phyloP scores from a whole-genome alignment of 35 echinoderm and acorn worm genomes.

The Heliocidaris tuberculata region DNA sequence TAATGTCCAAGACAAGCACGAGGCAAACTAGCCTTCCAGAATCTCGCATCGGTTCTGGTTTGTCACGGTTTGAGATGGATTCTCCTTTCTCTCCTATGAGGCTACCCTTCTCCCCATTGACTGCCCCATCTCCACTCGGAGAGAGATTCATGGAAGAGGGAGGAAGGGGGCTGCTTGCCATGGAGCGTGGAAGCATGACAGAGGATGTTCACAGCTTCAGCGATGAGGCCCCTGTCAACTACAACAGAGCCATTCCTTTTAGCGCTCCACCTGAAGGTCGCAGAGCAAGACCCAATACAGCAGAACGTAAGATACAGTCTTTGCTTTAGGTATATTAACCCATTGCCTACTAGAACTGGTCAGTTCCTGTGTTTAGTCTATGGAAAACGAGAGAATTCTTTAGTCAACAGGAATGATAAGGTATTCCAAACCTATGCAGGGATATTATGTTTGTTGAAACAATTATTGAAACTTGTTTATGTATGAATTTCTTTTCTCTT shows the following conservation, averaged over 20 bases:
- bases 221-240: background rate
- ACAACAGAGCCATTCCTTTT: slow-evolving; percentile 34
- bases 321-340: background rate
- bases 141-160: slow-evolving; percentile 1
- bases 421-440: background rate
- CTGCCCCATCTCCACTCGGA: background rate
- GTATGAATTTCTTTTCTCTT: too few species aligned
- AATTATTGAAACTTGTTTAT: too few species aligned
- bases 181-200: background rate
- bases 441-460: background rate
- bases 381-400: background rate
- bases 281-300: slow-evolving; percentile 77
- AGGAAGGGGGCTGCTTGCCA: background rate
- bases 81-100: slow-evolving; percentile 30
- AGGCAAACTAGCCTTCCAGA: background rate
- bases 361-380: background rate
- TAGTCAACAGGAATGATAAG: background rate
- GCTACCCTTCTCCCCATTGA: background rate
- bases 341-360: background rate
- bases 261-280: slow-evolving; percentile 56
- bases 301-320: slow-evolving; percentile 62
- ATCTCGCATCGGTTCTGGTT: background rate
- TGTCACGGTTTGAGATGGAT: slow-evolving; percentile 17
- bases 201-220: background rate
- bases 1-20: slow-evolving; percentile 3